These are phyloP conservation scores for Enteromius thamalakanensis DNA, from an alignment of 2,797 vertebrate species.

Conservation along the genomic window DNA sequence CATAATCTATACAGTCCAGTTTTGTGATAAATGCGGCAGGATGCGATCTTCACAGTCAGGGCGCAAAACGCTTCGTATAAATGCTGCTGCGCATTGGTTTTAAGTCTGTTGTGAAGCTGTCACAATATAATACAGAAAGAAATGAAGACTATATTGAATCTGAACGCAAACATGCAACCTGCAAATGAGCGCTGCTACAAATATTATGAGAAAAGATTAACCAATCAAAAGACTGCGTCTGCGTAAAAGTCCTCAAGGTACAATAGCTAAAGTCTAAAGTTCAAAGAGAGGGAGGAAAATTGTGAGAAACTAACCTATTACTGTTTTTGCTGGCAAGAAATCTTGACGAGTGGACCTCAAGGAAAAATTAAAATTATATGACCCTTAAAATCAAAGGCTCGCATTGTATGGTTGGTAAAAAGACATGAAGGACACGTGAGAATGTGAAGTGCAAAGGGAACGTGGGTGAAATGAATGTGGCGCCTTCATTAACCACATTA, in stretches of 20 bases:
- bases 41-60: conserved; percentile 13
- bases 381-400: background rate
- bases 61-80: background rate
- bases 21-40: background rate
- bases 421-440: conserved; percentile 1
- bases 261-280: background rate
- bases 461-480: conserved; percentile 35
- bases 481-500: conserved; percentile 37
- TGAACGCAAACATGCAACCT: background rate
- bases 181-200: background rate
- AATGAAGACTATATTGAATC: background rate
- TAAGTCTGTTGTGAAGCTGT: background rate
- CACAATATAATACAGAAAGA: background rate
- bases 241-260: conserved; percentile 3
- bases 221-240: conserved; percentile 1
- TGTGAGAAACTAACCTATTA: background rate
- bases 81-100: background rate
- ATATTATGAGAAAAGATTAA: background rate
- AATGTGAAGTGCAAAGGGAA: conserved; percentile 5
- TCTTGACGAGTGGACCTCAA: background rate
- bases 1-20: conserved; percentile 20
- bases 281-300: background rate
- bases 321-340: conserved; percentile 27
- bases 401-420: background rate
- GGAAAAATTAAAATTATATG: background rate